A percentile compares a stretch with the other conserved stretches of the same genome.
Evolutionary conservation across 1,140 invertebrate species (phyloP).

Genomic region (Macrosteles quadrilineatus): DNA sequence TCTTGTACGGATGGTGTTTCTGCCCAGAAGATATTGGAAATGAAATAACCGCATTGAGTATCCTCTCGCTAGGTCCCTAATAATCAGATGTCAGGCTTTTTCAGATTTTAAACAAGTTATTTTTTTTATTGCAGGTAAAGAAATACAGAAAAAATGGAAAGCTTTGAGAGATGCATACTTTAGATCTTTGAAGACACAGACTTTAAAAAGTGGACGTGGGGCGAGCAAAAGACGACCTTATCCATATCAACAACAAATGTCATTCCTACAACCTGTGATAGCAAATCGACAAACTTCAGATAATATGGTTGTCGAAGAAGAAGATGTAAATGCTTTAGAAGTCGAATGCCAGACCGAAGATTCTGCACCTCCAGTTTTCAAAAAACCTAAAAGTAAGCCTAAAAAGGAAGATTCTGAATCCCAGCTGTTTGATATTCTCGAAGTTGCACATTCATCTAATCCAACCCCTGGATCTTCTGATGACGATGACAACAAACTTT

Average conservation of each 20-base stretch:
- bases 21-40: not conserved
- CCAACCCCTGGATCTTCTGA: no score
- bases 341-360: not conserved
- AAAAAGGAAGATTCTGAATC: no score
- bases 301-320: no score
- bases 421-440: no score
- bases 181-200: no score
- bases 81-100: not conserved
- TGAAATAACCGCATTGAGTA: slow-evolving; percentile 16
- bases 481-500: no score
- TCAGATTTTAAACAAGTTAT: not conserved
- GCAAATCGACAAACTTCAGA: no score
- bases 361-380: no score
- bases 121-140: not conserved
- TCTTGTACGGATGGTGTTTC: slow-evolving; percentile 8
- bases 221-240: slow-evolving; percentile 14
- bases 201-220: not conserved
- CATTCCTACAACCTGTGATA: no score
- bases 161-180: not conserved
- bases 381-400: no score
- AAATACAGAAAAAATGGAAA: slow-evolving; percentile 14
- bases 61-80: slow-evolving; percentile 10
- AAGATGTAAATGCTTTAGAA: not conserved
- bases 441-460: no score
- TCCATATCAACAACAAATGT: not conserved